Evolutionary conservation across 2,797 vertebrate species (phyloP).

Genomic region (Sebastes kiyomatsui): DNA sequence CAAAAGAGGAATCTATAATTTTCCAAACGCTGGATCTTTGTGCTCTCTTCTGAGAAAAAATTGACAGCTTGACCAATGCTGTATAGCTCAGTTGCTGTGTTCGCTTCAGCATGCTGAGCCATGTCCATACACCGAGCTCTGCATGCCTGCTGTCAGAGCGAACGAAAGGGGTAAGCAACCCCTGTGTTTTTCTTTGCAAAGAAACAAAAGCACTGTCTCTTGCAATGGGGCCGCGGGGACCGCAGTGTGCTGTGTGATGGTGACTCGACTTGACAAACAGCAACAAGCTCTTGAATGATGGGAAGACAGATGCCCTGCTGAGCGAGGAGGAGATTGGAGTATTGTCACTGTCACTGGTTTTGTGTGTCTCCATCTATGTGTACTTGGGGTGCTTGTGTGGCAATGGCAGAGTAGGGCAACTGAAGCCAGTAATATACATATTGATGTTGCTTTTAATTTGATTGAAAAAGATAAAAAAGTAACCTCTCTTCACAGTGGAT

Average conservation of each 20-base stretch:
- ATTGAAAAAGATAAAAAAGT: constrained; percentile 10
- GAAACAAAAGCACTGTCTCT: constrained; percentile 53
- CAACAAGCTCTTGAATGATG: constrained; percentile 49
- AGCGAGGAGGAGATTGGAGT: constrained; percentile 16
- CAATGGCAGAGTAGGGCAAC: background rate
- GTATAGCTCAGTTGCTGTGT: constrained; percentile 13
- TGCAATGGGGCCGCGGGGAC: constrained; percentile 43
- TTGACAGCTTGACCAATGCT: constrained; percentile 28
- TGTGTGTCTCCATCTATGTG: constrained; percentile 13
- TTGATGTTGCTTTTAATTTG: constrained; percentile 5
- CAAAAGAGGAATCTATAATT: background rate
- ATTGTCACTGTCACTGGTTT: constrained; percentile 3
- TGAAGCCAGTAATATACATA: constrained; percentile 5
- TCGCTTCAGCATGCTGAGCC: constrained; percentile 26
- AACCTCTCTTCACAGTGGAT: background rate
- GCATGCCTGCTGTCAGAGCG: constrained; percentile 42
- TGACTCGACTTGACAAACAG: constrained; percentile 58
- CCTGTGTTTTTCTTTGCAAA: constrained; percentile 43
- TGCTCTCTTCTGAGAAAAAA: background rate
- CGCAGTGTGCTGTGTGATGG: constrained; percentile 35
- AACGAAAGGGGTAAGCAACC: constrained; percentile 43
- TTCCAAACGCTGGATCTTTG: constrained; percentile 1
- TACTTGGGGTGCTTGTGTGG: background rate
- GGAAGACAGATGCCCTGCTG: constrained; percentile 50
- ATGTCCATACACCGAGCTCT: constrained; percentile 27